Percentiles rank a stretch among this genome's conserved stretches.
Conservation (phyloP, 2,888 invertebrate species). For the Lypha dubia region DNA sequence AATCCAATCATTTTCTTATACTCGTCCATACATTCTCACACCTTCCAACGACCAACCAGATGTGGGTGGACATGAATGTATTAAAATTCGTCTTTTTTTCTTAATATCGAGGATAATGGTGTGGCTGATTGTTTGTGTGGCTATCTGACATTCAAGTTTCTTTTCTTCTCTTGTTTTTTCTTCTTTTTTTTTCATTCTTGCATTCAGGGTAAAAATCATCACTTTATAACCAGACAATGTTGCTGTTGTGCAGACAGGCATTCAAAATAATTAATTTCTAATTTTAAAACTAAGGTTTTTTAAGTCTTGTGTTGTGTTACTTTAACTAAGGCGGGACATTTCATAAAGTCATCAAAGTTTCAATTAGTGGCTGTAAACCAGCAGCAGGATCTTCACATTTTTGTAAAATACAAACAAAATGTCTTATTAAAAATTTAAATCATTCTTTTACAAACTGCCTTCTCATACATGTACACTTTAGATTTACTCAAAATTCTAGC, state of each 20-base stretch:
- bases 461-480: background rate
- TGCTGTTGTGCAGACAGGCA: constrained; percentile 8
- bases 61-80: constrained; percentile 18
- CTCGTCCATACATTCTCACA: background rate
- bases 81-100: background rate
- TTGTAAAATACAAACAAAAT: too few species aligned
- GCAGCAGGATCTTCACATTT: too few species aligned
- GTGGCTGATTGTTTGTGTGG: constrained; percentile 63
- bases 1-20: constrained; percentile 40
- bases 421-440: background rate
- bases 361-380: too few species aligned
- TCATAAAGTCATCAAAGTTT: too few species aligned
- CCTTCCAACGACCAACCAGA: background rate
- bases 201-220: constrained; percentile 65
- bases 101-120: constrained; percentile 58
- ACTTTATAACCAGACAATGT: constrained; percentile 58
- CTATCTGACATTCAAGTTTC: constrained; percentile 68
- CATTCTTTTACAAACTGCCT: constrained; percentile 6
- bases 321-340: too few species aligned
- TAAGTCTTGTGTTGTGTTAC: too few species aligned
- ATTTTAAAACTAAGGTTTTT: background rate
- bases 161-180: constrained; percentile 36
- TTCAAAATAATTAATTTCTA: constrained; percentile 12
- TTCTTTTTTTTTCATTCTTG: constrained; percentile 31
- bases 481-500: constrained; percentile 10